Conservation (phyloP, 2,888 invertebrate genomes). For the Aquatica leii region DNA sequence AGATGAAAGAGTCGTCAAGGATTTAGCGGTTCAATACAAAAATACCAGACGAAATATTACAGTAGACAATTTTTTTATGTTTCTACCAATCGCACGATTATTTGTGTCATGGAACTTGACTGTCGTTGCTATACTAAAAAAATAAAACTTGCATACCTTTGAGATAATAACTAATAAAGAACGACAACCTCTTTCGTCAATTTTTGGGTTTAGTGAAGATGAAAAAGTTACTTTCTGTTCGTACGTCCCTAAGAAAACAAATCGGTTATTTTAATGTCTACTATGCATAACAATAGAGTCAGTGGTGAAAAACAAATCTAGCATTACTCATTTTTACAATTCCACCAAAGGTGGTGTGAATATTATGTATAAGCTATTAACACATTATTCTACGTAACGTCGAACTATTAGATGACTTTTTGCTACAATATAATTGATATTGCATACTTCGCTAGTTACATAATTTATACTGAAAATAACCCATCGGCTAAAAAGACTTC, state of each 20-base stretch:
- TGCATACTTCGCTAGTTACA: slow-evolving; percentile 12
- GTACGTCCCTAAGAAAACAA: slow-evolving; percentile 43
- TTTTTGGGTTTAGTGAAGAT: slow-evolving; percentile 40
- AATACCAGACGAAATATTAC: not conserved
- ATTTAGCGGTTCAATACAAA: not conserved
- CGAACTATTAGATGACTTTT: slow-evolving; percentile 35
- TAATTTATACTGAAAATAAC: slow-evolving; percentile 19
- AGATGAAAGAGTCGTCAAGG: slow-evolving; percentile 7
- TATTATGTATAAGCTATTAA: slow-evolving; percentile 39
- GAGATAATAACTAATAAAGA: slow-evolving; percentile 34
- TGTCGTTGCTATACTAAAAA: slow-evolving; percentile 37
- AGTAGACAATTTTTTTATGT: slow-evolving; percentile 12
- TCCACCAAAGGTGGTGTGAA: slow-evolving; percentile 39
- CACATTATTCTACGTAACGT: slow-evolving; percentile 36
- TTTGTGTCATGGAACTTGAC: slow-evolving; percentile 17
- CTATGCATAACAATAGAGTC: slow-evolving; percentile 39
- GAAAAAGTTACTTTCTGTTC: slow-evolving; percentile 39
- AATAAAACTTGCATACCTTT: slow-evolving; percentile 38
- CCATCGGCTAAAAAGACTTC: slow-evolving; percentile 9
- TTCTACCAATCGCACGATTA: not conserved
- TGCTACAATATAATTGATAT: slow-evolving; percentile 13
- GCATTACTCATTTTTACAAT: slow-evolving; percentile 42
- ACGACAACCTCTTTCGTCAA: slow-evolving; percentile 16
- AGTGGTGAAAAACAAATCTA: slow-evolving; percentile 37
- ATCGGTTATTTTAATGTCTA: slow-evolving; percentile 41